Conservation (phyloP, 2,797 vertebrate genomes). For the Cossypha polioptera region DNA sequence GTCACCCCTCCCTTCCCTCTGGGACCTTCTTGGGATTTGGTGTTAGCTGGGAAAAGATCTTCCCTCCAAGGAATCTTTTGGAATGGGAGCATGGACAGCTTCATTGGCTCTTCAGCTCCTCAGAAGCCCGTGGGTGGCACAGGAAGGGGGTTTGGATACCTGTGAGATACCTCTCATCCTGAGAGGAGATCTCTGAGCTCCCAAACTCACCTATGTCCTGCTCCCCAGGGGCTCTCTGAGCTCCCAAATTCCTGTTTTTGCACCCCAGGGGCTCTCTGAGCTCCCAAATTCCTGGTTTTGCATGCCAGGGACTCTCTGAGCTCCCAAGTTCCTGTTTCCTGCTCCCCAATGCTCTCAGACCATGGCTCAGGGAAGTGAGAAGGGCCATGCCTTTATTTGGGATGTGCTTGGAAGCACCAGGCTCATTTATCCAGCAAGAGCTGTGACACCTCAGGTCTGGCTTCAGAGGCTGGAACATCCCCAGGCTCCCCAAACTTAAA, state of each 20-base stretch:
- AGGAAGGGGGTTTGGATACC: neutral
- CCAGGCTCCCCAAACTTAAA: neutral
- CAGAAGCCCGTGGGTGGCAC: neutral
- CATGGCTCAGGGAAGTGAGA: rapidly evolving
- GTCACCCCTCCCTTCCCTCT: neutral
- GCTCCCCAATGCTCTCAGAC: neutral
- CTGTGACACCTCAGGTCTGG: neutral
- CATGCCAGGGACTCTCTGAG: neutral
- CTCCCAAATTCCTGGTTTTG: neutral
- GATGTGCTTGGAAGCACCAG: neutral
- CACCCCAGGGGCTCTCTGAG: neutral
- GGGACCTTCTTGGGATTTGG: neutral
- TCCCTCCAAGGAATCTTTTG: neutral
- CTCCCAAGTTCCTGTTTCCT: neutral
- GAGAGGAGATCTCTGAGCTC: neutral
- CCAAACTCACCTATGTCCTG: neutral
- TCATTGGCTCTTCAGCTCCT: neutral
- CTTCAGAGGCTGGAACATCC: neutral
- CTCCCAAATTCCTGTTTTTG: neutral
- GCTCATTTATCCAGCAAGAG: neutral
- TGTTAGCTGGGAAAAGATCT: neutral
- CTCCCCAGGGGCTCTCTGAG: neutral
- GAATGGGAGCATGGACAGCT: neutral
- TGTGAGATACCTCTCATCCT: no score
- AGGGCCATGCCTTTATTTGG: neutral